These are phyloP conservation scores for Dermatemys mawii DNA, from an alignment of 2,113 vertebrate species.

Conservation along the genomic window DNA sequence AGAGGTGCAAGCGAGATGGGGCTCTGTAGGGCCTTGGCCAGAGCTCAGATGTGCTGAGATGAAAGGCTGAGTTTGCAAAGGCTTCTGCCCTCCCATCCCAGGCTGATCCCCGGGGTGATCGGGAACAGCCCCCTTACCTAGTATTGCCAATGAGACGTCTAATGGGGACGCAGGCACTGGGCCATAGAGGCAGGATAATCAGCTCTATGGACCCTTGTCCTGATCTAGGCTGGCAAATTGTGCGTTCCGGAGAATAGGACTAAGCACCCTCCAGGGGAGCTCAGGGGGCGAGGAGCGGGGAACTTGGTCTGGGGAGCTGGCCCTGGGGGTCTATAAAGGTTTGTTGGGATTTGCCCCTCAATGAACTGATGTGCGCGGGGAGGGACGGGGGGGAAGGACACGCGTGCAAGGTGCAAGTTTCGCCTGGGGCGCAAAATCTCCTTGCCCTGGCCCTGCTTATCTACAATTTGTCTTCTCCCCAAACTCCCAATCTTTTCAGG, in stretches of 20 bases:
- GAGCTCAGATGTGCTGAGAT: no score
- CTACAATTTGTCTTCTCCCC: not conserved
- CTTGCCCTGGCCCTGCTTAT: no score
- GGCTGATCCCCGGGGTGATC: not conserved
- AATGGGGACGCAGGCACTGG: not conserved
- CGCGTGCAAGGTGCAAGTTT: no score
- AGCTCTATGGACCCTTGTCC: not conserved
- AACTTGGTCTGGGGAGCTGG: no score
- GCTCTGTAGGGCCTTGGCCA: not conserved
- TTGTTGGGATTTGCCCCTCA: no score
- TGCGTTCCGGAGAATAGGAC: not conserved
- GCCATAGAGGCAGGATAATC: not conserved
- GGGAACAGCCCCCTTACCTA: not conserved
- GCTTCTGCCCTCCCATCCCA: not conserved
- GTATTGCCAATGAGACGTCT: not conserved
- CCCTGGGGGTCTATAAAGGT: no score
- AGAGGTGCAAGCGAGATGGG: not conserved
- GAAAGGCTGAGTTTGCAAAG: not conserved
- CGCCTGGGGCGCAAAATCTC: no score
- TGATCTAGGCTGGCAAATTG: not conserved
- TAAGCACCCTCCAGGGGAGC: no score
- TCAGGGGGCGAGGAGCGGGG: no score
- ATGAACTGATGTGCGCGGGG: no score
- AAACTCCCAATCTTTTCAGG: not conserved
- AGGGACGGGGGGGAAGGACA: no score